phyloP scores from a whole-genome alignment of 2,113 vertebrate species.

The Cyprinodon brontotheroides region DNA sequence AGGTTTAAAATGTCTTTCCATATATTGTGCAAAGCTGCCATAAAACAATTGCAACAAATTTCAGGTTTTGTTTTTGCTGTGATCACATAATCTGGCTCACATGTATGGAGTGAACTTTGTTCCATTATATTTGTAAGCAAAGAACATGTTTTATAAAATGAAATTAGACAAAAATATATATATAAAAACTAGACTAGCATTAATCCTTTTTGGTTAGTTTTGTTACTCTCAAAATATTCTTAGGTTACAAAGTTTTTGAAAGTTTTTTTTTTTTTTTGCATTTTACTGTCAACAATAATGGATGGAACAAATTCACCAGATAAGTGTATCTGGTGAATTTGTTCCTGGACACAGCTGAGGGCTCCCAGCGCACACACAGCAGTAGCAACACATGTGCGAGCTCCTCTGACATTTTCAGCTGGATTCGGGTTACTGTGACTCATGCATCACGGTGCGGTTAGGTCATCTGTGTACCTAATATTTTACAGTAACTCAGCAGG shows the following conservation, averaged over 20 bases:
- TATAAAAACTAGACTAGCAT: too few species aligned
- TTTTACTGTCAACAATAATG: too few species aligned
- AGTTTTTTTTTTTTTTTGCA: too few species aligned
- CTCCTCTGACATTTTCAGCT: not conserved
- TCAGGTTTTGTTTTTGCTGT: slow-evolving; percentile 4
- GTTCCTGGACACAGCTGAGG: slow-evolving; percentile 8
- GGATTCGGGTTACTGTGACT: not conserved
- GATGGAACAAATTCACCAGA: too few species aligned
- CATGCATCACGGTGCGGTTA: not conserved
- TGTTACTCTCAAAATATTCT: too few species aligned
- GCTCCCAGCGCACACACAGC: slow-evolving; percentile 9
- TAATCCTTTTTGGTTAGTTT: too few species aligned
- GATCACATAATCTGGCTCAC: slow-evolving; percentile 3
- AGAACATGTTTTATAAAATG: too few species aligned
- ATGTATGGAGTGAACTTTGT: not conserved
- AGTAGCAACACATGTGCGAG: not conserved
- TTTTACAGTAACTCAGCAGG: not conserved
- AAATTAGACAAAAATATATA: too few species aligned
- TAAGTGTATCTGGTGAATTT: too few species aligned
- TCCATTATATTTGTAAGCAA: too few species aligned
- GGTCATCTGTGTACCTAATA: not conserved
- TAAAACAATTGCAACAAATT: slow-evolving; percentile 34
- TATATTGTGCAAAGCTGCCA: too few species aligned
- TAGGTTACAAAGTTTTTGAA: too few species aligned
- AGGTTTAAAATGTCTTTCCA: not conserved